Evolutionary conservation across 2,797 vertebrate species (phyloP).

Genomic region (Epinephelus awoara): DNA sequence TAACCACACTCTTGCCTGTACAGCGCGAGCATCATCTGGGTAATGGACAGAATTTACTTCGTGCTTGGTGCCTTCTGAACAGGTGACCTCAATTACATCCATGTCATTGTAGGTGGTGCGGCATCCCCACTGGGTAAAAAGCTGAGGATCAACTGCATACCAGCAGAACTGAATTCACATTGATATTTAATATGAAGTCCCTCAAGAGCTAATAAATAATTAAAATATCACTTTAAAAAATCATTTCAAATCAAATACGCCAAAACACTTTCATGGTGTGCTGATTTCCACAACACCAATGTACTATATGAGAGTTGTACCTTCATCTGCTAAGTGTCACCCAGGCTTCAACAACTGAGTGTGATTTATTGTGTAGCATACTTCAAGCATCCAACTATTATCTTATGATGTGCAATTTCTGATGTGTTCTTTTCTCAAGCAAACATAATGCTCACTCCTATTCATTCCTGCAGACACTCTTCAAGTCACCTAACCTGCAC

Average conservation of each 20-base stretch:
- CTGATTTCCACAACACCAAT: background rate
- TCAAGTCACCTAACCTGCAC: background rate
- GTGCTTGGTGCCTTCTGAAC: background rate
- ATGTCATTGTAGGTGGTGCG: background rate
- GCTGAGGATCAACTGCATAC: background rate
- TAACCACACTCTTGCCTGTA: background rate
- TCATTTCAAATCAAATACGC: background rate
- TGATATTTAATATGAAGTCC: background rate
- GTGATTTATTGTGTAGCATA: background rate
- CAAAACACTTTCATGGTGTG: background rate
- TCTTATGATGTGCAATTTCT: background rate
- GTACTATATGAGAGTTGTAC: background rate
- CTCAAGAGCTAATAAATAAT: background rate
- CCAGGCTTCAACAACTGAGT: background rate
- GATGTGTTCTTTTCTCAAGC: background rate
- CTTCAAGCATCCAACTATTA: background rate
- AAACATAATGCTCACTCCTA: background rate
- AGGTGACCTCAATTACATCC: background rate
- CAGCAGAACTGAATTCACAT: background rate
- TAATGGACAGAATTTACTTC: background rate
- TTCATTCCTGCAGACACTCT: background rate
- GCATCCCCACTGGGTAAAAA: background rate
- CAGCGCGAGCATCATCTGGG: background rate
- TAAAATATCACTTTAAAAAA: background rate
- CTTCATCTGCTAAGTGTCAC: constrained; percentile 2